These are phyloP conservation scores for Tineola bisselliella DNA, from an alignment of 2,888 invertebrate species.

Conservation along the genomic window DNA sequence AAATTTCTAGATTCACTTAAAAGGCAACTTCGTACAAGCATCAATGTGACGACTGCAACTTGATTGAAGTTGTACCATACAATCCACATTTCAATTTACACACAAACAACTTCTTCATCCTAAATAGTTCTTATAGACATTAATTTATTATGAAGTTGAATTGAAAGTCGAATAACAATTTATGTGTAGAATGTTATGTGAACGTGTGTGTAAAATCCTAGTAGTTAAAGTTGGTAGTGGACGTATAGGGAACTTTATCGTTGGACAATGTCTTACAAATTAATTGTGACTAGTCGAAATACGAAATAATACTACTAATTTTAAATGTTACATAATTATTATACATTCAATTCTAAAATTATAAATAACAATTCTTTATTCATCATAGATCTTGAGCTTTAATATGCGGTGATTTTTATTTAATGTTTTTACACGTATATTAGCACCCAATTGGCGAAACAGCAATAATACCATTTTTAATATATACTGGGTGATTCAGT, in stretches of 20 bases:
- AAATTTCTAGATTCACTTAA: neutral
- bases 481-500: too few species aligned
- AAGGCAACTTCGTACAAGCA: neutral
- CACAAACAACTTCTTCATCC: neutral
- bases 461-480: too few species aligned
- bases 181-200: neutral
- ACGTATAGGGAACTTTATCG: neutral
- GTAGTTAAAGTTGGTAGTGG: neutral
- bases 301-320: too few species aligned
- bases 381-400: too few species aligned
- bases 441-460: too few species aligned
- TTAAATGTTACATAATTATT: too few species aligned
- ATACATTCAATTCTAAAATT: too few species aligned
- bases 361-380: too few species aligned
- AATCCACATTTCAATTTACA: neutral
- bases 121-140: neutral
- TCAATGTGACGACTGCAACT: neutral
- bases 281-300: neutral
- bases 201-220: neutral
- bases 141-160: neutral
- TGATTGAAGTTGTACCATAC: neutral
- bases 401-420: too few species aligned
- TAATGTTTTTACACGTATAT: too few species aligned
- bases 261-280: neutral
- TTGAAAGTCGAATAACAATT: neutral